Conservation (phyloP, 1,140 invertebrate genomes). For the Copidosoma floridanum region DNA sequence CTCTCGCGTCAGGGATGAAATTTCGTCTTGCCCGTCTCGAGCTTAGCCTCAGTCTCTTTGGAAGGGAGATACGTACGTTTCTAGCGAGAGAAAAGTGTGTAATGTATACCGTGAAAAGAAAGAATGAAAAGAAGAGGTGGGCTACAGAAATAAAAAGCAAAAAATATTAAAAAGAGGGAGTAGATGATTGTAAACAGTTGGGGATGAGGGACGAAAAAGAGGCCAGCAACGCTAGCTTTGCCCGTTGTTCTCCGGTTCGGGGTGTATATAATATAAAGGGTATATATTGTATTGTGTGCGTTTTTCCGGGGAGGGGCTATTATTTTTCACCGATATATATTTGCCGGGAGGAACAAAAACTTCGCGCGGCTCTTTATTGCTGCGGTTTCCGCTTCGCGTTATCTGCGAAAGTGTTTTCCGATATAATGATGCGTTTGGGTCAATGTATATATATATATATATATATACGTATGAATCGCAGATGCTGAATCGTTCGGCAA, state of each 20-base stretch:
- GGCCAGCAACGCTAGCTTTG: too few relatives aligned
- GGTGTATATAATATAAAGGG: too few relatives aligned
- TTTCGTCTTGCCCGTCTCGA: too few relatives aligned
- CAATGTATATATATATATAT: constrained; percentile 3
- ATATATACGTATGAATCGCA: background rate
- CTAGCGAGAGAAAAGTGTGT: too few relatives aligned
- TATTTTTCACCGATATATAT: constrained; percentile 11
- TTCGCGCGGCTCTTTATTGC: constrained; percentile 10
- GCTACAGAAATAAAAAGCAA: too few relatives aligned
- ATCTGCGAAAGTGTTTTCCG: constrained; percentile 20
- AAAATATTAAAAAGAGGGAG: background rate
- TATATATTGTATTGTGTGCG: constrained; percentile 7
- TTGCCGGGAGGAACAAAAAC: background rate
- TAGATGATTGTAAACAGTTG: constrained; percentile 1
- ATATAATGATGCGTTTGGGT: constrained; percentile 15
- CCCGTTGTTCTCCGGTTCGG: background rate
- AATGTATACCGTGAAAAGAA: too few relatives aligned
- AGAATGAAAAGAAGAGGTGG: too few relatives aligned
- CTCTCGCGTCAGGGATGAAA: too few relatives aligned
- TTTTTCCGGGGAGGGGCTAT: constrained; percentile 7
- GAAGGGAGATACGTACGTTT: too few relatives aligned
- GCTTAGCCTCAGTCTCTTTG: too few relatives aligned
- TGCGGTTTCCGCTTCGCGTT: background rate
- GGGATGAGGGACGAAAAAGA: too few relatives aligned
- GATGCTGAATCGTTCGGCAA: too few relatives aligned